Evolutionary conservation across 1,140 invertebrate species (phyloP), one percentile per base, ranked within the genome.

Genomic region (Zaprionus taronus): DNA sequence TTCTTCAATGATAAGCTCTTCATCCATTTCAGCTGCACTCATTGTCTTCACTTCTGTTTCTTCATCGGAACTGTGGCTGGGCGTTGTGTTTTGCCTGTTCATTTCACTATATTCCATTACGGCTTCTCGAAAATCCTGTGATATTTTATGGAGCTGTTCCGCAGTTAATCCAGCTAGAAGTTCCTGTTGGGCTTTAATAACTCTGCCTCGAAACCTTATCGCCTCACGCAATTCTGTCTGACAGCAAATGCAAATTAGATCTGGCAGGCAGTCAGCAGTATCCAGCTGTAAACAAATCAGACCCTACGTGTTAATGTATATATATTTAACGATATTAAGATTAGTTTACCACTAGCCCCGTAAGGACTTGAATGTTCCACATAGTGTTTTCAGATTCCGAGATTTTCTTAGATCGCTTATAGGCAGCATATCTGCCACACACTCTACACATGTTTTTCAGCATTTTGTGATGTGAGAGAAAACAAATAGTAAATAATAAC

Each of bases 301-400:
- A 34, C 6, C 62, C 4, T 5, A 24, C 6, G 5, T 36, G 3
- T 6, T 11, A 4, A 9, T 44, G 14, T 56, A 28, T 7, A 14
- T 62, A 31, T 6, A 44, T 15, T 12, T 22, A 22, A 9, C 1
- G 17, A 34, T 0, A 22, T n/a, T 31, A 22, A 11, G 17, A 1
- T 4, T 14, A 14, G 20, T 57, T 63, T 51, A 86, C 83, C 67
- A 49, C n/a, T 26, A 80, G 36, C 1, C 80, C 83, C 4, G 77
- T 86, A 11, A 86, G 20, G 14, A 74, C 28, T 68, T 80, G 67
- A 7, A 86, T 73, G 28, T 72, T 61, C 58, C 79, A 69, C 31
- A 86, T 31, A 22, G 79, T 55, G 28, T 47, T 70, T 26, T 60
- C 58, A 55, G 80, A 53, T 17, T 80, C 73, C 63, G 86, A 86